Conservation (phyloP, 2,888 invertebrate species). For the Metellina segmentata region DNA sequence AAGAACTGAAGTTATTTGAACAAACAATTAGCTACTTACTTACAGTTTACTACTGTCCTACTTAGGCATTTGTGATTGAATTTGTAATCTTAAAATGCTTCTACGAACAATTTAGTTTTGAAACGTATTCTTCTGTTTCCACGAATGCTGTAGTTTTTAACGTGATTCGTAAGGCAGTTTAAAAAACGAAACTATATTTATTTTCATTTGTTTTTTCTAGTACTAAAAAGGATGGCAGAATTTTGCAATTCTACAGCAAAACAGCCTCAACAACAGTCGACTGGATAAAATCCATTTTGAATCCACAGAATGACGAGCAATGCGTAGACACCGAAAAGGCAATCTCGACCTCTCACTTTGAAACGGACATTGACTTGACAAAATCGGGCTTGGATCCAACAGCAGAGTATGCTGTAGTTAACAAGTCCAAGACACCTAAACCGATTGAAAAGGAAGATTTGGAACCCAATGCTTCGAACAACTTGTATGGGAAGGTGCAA, state of each 20-base stretch:
- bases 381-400: not conserved
- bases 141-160: no score
- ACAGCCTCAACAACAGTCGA: conserved; percentile 8
- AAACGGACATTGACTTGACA: not conserved
- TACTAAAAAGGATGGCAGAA: not conserved
- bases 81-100: no score
- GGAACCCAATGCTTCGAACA: no score
- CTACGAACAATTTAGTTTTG: no score
- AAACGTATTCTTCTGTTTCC: no score
- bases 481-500: not conserved
- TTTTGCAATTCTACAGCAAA: conserved; percentile 39
- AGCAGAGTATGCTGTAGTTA: not conserved
- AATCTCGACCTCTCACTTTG: not conserved
- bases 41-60: no score
- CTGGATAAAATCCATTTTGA: conserved; percentile 22
- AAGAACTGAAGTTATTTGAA: no score
- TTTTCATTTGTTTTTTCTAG: conserved; percentile 5
- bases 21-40: no score
- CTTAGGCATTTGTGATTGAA: no score
- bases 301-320: not conserved
- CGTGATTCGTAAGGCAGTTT: no score
- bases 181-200: no score
- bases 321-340: not conserved
- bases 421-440: not conserved
- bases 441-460: not conserved